Evolutionary conservation across 1,140 invertebrate species (phyloP).

Genomic region (Aradophagus sp.): DNA sequence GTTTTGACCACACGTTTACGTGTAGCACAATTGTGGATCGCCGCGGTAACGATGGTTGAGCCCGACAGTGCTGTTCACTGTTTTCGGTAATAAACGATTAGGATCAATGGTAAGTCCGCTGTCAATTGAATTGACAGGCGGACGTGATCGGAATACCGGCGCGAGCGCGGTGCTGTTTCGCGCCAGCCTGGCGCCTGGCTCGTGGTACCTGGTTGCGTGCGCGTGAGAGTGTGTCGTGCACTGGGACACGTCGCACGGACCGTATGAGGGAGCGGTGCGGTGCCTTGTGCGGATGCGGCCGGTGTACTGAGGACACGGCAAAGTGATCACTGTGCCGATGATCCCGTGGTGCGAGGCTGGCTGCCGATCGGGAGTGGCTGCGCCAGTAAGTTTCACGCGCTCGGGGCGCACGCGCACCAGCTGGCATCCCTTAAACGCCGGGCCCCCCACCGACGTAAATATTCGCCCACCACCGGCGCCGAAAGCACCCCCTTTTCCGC

Average conservation of each 20-base stretch:
- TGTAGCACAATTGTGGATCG: no score
- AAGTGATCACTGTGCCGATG: slow-evolving; percentile 54
- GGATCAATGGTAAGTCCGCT: no score
- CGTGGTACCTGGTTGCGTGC: no score
- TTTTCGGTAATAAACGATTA: no score
- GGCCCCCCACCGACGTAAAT: slow-evolving; percentile 23
- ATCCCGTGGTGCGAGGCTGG: slow-evolving; percentile 49
- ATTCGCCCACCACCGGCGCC: slow-evolving; percentile 29
- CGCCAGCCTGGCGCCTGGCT: no score
- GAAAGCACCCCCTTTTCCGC: no score
- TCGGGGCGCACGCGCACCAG: slow-evolving; percentile 42
- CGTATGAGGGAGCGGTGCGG: slow-evolving; percentile 34
- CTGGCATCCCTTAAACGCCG: slow-evolving; percentile 48
- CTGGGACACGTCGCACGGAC: slow-evolving; percentile 34
- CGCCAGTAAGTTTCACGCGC: slow-evolving; percentile 43
- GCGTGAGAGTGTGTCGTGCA: slow-evolving; percentile 6
- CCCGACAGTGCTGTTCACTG: no score
- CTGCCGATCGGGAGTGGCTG: slow-evolving; percentile 60
- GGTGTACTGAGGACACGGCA: slow-evolving; percentile 58
- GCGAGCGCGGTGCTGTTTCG: no score
- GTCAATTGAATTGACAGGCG: no score
- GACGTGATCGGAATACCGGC: no score
- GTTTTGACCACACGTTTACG: no score
- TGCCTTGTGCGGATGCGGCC: slow-evolving; percentile 54
- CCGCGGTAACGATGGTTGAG: no score